Percentiles rank a stretch among this genome's conserved stretches.
Evolutionary conservation across 2,888 invertebrate genomes (phyloP).

Genomic region (Cosmia pyralina): DNA sequence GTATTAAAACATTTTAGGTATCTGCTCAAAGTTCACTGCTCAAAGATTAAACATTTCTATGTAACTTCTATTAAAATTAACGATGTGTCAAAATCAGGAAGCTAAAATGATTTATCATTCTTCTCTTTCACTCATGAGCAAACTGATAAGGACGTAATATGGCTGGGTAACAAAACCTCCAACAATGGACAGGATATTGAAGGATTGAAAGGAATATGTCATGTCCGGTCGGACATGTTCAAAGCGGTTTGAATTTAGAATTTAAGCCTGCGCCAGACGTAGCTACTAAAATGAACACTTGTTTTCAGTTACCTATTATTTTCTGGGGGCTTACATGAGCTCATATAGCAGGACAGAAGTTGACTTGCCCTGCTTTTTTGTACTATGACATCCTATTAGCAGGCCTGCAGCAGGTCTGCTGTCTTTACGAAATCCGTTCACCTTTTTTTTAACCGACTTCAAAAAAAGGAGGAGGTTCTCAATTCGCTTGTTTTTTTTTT

Average conservation of each 20-base stretch:
- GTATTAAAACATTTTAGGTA: neutral
- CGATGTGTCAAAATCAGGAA: slow-evolving; percentile 41
- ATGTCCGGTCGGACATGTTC: slow-evolving; percentile 29
- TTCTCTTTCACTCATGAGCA: slow-evolving; percentile 28
- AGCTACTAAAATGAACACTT: neutral
- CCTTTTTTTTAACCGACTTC: too few relatives aligned
- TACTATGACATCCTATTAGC: too few relatives aligned
- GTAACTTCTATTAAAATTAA: slow-evolving; percentile 55
- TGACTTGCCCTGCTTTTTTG: too few relatives aligned
- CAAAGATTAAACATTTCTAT: neutral
- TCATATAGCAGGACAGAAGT: too few relatives aligned
- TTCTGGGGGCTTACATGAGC: too few relatives aligned
- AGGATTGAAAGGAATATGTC: slow-evolving; percentile 41
- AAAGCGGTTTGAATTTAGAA: slow-evolving; percentile 19
- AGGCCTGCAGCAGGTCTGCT: too few relatives aligned
- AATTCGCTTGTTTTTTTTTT: too few relatives aligned
- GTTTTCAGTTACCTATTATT: neutral
- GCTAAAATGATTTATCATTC: slow-evolving; percentile 9
- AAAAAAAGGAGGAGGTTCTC: too few relatives aligned
- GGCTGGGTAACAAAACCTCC: slow-evolving; percentile 37
- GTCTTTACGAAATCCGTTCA: too few relatives aligned
- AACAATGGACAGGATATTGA: slow-evolving; percentile 55
- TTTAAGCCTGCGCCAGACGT: neutral
- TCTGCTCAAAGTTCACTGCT: neutral
- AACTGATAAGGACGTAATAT: slow-evolving; percentile 13